Evolutionary conservation across 2,113 vertebrate genomes (phyloP).

Genomic region (Pollachius pollachius): DNA sequence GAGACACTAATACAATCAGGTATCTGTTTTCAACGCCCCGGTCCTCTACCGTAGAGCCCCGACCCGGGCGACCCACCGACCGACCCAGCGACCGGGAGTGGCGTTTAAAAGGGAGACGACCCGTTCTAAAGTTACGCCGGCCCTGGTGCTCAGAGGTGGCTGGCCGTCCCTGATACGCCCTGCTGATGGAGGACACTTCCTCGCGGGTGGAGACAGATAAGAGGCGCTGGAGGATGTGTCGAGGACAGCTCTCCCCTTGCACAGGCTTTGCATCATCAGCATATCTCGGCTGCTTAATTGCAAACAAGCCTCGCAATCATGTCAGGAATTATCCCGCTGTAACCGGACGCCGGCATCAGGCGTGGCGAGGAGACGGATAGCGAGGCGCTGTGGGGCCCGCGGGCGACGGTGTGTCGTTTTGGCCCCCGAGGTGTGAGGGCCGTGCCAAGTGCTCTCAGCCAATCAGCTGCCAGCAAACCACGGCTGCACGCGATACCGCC

Average conservation of each 20-base stretch:
- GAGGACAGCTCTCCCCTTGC: conserved; percentile 25
- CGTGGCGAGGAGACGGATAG: too few relatives aligned
- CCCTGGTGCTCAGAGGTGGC: conserved; percentile 31
- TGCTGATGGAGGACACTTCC: conserved; percentile 48
- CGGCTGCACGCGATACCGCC: neutral
- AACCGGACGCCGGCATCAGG: conserved; percentile 20
- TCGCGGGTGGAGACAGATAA: conserved; percentile 37
- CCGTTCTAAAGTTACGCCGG: conserved; percentile 53
- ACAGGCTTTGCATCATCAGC: conserved; percentile 33
- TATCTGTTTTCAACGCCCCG: conserved; percentile 72
- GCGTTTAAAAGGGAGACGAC: conserved; percentile 1
- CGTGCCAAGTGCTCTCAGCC: too few relatives aligned
- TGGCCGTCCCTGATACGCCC: neutral
- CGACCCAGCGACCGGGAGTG: too few relatives aligned
- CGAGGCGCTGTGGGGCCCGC: too few relatives aligned
- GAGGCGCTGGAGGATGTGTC: too few relatives aligned
- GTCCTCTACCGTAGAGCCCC: conserved; percentile 29
- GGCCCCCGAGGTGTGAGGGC: neutral
- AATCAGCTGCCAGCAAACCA: neutral
- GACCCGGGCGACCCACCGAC: conserved; percentile 23
- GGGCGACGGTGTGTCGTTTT: neutral
- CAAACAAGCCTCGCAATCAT: conserved; percentile 10
- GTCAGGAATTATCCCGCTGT: conserved; percentile 34
- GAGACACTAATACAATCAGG: conserved; percentile 75
- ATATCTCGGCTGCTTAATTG: conserved; percentile 35